Percentiles rank a stretch among this genome's conserved stretches.
phyloP scores from a whole-genome alignment of 2,797 vertebrate genomes.

The Hoplostethus atlanticus region DNA sequence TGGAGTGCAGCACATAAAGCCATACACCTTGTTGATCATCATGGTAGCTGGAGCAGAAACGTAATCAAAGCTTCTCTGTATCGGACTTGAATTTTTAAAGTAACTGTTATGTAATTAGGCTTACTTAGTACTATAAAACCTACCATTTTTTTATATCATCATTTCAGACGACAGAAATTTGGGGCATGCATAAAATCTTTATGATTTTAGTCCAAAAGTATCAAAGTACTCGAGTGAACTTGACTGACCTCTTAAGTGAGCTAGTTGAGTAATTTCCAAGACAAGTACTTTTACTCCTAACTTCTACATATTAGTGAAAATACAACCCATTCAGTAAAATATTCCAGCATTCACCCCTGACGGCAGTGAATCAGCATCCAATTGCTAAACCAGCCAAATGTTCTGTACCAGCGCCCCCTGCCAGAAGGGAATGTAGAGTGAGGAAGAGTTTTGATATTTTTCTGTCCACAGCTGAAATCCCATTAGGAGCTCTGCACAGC shows the following conservation, averaged over 20 bases:
- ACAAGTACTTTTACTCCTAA: not conserved
- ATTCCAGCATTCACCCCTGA: not conserved
- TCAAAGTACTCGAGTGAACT: too few relatives aligned
- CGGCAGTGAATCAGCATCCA: not conserved
- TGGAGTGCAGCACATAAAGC: not conserved
- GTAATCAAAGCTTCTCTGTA: too few relatives aligned
- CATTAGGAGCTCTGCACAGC: slow-evolving; percentile 73
- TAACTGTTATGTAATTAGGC: too few relatives aligned
- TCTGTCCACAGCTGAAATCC: slow-evolving; percentile 43
- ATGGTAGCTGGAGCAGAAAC: too few relatives aligned
- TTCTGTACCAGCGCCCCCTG: slow-evolving; percentile 71
- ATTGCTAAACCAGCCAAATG: not conserved
- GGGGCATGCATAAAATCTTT: too few relatives aligned
- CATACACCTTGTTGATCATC: not conserved
- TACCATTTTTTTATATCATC: too few relatives aligned
- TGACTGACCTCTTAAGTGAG: too few relatives aligned
- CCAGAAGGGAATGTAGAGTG: slow-evolving; percentile 65
- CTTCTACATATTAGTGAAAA: too few relatives aligned
- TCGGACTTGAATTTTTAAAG: too few relatives aligned
- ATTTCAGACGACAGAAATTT: too few relatives aligned
- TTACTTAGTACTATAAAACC: too few relatives aligned
- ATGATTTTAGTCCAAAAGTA: too few relatives aligned
- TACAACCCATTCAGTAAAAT: not conserved
- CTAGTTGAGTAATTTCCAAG: not conserved
- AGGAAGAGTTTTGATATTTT: accelerated